phyloP scores from a whole-genome alignment of 53 echinoderm and acorn worm species.

The Holothuria leucospilota region DNA sequence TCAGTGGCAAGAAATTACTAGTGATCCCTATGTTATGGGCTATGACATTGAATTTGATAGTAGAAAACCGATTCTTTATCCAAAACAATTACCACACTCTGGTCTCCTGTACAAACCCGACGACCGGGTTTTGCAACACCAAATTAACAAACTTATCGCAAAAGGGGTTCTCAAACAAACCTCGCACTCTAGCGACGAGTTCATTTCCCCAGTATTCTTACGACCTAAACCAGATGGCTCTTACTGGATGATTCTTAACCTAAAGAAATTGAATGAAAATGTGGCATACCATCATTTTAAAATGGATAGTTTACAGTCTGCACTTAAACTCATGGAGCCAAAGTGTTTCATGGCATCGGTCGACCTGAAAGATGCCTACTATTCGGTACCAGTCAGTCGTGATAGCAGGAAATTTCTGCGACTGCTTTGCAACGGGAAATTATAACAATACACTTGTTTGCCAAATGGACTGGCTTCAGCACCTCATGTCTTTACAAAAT shows the following conservation, averaged over 20 bases:
- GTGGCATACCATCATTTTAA: not conserved
- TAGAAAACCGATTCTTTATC: too few species aligned
- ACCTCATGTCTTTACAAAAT: not conserved
- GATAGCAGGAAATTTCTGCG: not conserved
- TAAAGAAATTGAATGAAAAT: not conserved
- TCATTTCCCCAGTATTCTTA: too few species aligned
- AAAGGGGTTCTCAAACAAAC: not conserved
- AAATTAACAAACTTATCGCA: not conserved
- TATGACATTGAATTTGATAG: too few species aligned
- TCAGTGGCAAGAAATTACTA: not conserved
- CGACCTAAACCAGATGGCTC: not conserved
- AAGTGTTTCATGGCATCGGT: not conserved
- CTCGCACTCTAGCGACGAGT: too few species aligned
- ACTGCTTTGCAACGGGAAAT: too few species aligned
- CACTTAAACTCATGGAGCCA: conserved; percentile 2
- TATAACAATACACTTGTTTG: not conserved
- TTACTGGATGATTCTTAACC: not conserved
- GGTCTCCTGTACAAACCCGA: not conserved
- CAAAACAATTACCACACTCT: too few species aligned
- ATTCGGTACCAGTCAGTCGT: not conserved
- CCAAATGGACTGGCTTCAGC: not conserved
- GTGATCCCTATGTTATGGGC: too few species aligned
- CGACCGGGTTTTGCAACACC: not conserved
- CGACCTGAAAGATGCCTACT: too few species aligned
- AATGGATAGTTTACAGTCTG: not conserved